Evolutionary conservation across 2,888 invertebrate genomes (phyloP), one percentile per base, ranked within the genome.

Genomic region (Cheiracanthium punctorium): DNA sequence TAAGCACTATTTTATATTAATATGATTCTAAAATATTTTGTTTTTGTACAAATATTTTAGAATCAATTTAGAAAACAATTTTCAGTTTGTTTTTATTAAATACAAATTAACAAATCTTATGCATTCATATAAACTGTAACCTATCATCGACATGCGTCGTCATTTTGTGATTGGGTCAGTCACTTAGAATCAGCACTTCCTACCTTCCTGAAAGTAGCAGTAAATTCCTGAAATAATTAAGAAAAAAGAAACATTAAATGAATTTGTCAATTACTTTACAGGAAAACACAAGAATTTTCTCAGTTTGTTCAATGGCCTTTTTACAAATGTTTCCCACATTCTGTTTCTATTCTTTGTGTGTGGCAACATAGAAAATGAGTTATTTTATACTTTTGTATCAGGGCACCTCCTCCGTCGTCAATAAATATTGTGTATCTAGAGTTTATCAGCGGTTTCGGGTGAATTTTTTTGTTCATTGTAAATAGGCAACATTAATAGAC

Each of bases 341-440:
- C 17, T 29, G 64, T 75, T 75, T 7, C 4, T 29, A 75, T 73
- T 41, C 32, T 73, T 67, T 84, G 79, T 82, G 29, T 58, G 79
- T 69, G 73, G 29, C 32, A 69, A 52, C 41, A 67, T 73, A 79
- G 69, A 69, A 37, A 20, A 79, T 73, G 24, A 84, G 84, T 84
- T 84, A 79, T 79, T 84, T 84, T 84, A 79, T 84, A 84, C 84
- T 84, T 84, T 84, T 84, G 84, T 84, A 84, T 64, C 65, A 37
- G 30, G 73, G 82, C 82, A 82, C 84, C 52, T 58, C 33, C 72
- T 76, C 29, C 28, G 70, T 70, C 58, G 58, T 58, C 58, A 12
- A 52, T 69, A 43, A 69, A 80, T 65, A 69, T 41, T 67, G 74
- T 74, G 73, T 74, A 82, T 64, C 75, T 82, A 75, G 72, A 64